phyloP scores from a whole-genome alignment of 2,888 invertebrate species.

The Lithosia quadra region DNA sequence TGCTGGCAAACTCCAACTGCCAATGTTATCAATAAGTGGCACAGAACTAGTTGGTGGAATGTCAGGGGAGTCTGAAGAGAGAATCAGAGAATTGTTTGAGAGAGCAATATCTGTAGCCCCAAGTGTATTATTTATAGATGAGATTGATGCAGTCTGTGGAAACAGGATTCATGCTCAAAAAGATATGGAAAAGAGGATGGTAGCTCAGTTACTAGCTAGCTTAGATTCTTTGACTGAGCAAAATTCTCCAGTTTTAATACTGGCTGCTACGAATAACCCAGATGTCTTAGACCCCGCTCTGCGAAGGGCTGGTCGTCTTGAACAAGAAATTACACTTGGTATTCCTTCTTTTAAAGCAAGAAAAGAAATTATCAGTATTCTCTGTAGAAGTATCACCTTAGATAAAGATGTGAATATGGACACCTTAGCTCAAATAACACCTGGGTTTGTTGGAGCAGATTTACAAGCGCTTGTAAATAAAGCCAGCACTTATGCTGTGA shows the following conservation, averaged over 20 bases:
- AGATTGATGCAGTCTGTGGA: constrained; percentile 98
- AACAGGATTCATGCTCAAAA: constrained; percentile 96
- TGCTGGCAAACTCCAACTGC: constrained; percentile 94
- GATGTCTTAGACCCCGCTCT: constrained; percentile 97
- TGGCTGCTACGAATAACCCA: constrained; percentile 98
- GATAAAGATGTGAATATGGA: constrained; percentile 90
- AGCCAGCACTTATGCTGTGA: constrained; percentile 95
- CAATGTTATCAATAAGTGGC: constrained; percentile 95
- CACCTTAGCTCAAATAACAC: constrained; percentile 93
- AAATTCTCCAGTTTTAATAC: constrained; percentile 91
- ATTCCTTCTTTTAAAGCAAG: constrained; percentile 96
- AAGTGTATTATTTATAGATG: constrained; percentile 97
- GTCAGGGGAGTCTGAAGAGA: constrained; percentile 98
- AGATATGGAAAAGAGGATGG: constrained; percentile 98
- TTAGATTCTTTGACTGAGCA: constrained; percentile 91
- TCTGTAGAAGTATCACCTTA: constrained; percentile 91
- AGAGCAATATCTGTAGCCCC: constrained; percentile 92
- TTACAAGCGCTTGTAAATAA: constrained; percentile 94
- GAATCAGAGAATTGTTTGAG: constrained; percentile 96
- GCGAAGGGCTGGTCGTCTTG: constrained; percentile 96
- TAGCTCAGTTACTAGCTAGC: constrained; percentile 95
- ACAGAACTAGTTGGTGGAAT: constrained; percentile 98
- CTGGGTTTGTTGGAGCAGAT: constrained; percentile 99
- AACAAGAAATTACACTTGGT: constrained; percentile 96
- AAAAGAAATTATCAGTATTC: constrained; percentile 90